Percentiles rank a stretch among this genome's conserved stretches.
phyloP scores from a whole-genome alignment of 2,797 vertebrate species.

The Gila robusta region DNA sequence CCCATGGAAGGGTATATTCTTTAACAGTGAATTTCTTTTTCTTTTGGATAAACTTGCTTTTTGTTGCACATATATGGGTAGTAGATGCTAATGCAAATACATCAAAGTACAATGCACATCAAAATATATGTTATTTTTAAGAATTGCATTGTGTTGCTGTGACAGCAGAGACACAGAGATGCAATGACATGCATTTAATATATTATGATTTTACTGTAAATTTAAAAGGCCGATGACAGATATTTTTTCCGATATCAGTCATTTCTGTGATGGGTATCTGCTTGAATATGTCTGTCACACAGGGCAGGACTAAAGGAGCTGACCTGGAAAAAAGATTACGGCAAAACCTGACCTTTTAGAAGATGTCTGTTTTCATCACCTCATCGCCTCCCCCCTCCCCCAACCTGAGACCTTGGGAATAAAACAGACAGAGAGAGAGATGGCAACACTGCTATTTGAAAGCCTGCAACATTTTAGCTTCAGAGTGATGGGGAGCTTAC shows the following conservation, averaged over 20 bases:
- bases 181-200: not conserved
- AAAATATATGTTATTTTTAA: not conserved
- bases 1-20: not conserved
- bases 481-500: not conserved
- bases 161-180: not conserved
- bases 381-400: conserved; percentile 19
- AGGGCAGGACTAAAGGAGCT: conserved; percentile 25
- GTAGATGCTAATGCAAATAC: not conserved
- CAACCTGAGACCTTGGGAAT: conserved; percentile 9
- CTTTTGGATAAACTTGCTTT: not conserved
- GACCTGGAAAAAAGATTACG: conserved; percentile 51
- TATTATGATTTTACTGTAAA: conserved; percentile 13
- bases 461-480: conserved; percentile 22
- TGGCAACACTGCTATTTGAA: conserved; percentile 3
- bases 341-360: conserved; percentile 56
- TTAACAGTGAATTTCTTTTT: not conserved
- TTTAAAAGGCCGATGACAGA: conserved; percentile 6
- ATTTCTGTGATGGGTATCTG: conserved; percentile 26
- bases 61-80: not conserved
- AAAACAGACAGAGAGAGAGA: conserved; percentile 27
- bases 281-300: conserved; percentile 32
- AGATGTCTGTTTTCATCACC: conserved; percentile 58
- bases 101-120: not conserved
- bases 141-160: not conserved
- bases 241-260: conserved; percentile 12